phyloP scores from a whole-genome alignment of 2,888 invertebrate genomes.

The Graphium colonna region DNA sequence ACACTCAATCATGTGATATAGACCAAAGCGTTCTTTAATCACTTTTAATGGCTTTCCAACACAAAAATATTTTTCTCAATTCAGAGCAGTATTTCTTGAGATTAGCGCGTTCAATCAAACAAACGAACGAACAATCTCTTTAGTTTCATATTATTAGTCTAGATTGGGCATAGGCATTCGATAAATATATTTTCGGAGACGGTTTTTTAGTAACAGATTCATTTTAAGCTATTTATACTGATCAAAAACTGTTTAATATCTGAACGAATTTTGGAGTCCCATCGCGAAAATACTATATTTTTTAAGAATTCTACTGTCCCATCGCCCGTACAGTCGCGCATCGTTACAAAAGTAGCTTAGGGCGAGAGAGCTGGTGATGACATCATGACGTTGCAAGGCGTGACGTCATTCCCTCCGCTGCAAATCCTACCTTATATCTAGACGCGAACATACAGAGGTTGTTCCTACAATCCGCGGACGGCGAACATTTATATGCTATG shows the following conservation, averaged over 20 bases:
- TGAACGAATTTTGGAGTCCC: not conserved
- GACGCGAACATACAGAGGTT: not conserved
- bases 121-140: no score
- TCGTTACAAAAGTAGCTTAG: not conserved
- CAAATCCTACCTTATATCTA: not conserved
- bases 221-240: not conserved
- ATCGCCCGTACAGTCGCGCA: slow-evolving; percentile 1
- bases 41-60: no score
- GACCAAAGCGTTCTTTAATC: no score
- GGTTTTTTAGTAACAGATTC: not conserved
- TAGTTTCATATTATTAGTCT: no score
- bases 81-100: no score
- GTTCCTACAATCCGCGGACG: not conserved
- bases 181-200: no score
- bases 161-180: no score
- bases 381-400: not conserved
- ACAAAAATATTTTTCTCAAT: no score
- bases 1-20: no score
- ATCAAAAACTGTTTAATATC: not conserved
- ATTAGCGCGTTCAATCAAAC: no score
- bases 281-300: not conserved
- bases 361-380: not conserved
- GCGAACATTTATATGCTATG: slow-evolving; percentile 42
- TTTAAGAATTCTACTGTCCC: not conserved
- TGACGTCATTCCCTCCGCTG: not conserved